Base-by-base conservation (phyloP, 2,797 vertebrate species). In the Onychomys torridus region DNA sequence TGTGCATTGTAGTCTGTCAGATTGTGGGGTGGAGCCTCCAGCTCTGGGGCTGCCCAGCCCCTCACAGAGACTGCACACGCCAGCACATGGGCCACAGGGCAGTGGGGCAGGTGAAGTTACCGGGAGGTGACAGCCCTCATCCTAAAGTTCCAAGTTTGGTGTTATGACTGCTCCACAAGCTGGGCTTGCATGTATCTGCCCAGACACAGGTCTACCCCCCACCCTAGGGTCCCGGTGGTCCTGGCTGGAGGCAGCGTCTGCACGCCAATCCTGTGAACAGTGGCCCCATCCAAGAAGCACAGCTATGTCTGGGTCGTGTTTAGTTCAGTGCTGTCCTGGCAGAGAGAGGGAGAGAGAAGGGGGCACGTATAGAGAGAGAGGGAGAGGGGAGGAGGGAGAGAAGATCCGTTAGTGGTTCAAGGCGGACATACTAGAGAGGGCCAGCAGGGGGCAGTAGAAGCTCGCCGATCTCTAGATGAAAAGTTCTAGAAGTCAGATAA, bases 401-500 rank as follows among this genome's bases (percentile, higher is more conserved):
- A 37, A 90, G 11, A 5, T 32, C 32, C 0, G 3, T 69, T 37
- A 27, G 46, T 4, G 10, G 79, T 46, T 76, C 65, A 43, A 82
- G 9, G 3, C 43, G 77, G 92, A 93, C 59, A 13, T 97, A 86
- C 67, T 13, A 4, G 59, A 90, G 93, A 78, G 13, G 92, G n/a
- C 94, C 93, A 96, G 85, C 25, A 97, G 93, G 90, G 97, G 94
- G 97, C 96, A 91, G 89, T 96, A 96, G 94, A 94, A 77, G 95
- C 32, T 92, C 78, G 57, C 67, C 85, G 86, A 81, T 95, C 77
- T 78, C 91, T 69, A 96, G 69, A 57, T 69, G 69, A 46, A 61
- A 73, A 14, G 14, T 40, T 52, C 25, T 67, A 40, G 61, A 23
- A 78, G 52, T 83, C 63, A 59, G 81, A 59, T 81, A 21, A 4